Conservation (phyloP, 1,140 invertebrate species). For the Trialeurodes vaporariorum region DNA sequence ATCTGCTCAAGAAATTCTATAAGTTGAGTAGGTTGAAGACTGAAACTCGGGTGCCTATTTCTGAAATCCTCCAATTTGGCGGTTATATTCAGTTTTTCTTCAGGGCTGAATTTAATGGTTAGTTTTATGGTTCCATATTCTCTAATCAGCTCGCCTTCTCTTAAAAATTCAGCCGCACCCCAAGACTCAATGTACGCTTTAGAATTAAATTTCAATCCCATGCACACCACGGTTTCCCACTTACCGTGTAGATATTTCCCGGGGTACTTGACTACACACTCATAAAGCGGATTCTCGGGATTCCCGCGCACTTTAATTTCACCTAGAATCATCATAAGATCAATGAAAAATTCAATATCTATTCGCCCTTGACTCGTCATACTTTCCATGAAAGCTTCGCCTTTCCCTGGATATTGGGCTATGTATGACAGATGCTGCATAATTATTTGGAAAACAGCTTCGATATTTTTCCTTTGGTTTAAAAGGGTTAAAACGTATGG, state of each 20-base stretch:
- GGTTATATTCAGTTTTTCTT: not conserved
- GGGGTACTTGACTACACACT: not conserved
- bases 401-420: not conserved
- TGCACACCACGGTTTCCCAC: not conserved
- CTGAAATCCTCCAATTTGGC: not conserved
- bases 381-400: not conserved
- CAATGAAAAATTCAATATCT: not conserved
- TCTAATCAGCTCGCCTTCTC: not conserved
- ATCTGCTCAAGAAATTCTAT: not conserved
- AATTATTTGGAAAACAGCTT: not conserved
- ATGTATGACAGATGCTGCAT: not conserved
- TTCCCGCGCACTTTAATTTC: not conserved
- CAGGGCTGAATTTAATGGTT: not conserved
- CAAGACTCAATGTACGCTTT: not conserved
- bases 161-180: not conserved
- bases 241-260: not conserved
- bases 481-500: not conserved
- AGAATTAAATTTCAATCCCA: not conserved
- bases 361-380: not conserved
- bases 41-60: not conserved
- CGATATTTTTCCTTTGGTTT: not conserved
- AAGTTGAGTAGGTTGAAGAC: not conserved
- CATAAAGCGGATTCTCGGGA: not conserved
- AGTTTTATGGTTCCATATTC: not conserved
- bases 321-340: not conserved